Conservation (phyloP, 2,888 invertebrate species). For the Agrotis puta region DNA sequence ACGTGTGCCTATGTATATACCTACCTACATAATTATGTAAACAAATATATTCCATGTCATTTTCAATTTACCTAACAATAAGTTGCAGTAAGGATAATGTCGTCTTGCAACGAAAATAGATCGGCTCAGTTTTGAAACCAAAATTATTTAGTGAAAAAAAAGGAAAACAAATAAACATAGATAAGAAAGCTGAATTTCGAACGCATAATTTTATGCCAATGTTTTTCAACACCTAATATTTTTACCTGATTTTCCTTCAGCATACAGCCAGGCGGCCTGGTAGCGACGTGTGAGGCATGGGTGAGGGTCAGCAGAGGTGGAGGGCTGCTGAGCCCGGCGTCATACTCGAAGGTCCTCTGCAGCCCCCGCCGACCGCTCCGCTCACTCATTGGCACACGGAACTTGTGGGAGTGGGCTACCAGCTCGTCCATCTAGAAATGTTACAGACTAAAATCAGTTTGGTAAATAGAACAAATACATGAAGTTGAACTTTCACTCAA, state of each 20-base stretch:
- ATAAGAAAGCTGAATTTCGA: background rate
- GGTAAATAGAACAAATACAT: background rate
- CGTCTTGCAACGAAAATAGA: background rate
- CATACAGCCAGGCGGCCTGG: slow-evolving; percentile 83
- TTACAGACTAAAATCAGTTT: background rate
- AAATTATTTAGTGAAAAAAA: background rate
- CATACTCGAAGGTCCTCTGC: slow-evolving; percentile 76
- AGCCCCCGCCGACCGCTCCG: slow-evolving; percentile 79
- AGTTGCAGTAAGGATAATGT: background rate
- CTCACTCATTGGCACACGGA: slow-evolving; percentile 83
- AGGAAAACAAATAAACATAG: background rate
- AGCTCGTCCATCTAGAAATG: slow-evolving; percentile 84
- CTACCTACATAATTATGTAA: slow-evolving; percentile 13
- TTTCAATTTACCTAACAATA: slow-evolving; percentile 34
- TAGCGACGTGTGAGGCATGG: slow-evolving; percentile 85
- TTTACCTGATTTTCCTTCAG: slow-evolving; percentile 77
- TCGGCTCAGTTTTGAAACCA: background rate
- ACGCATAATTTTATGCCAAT: background rate
- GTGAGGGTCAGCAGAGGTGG: slow-evolving; percentile 83
- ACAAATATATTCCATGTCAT: slow-evolving; percentile 46
- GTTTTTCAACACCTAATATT: background rate
- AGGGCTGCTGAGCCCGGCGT: slow-evolving; percentile 74
- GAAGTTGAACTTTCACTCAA: no score
- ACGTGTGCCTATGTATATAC: slow-evolving; percentile 10
- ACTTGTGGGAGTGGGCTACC: slow-evolving; percentile 86